Base-by-base conservation (phyloP, 2,888 invertebrate species). In the Lutraria lutraria region DNA sequence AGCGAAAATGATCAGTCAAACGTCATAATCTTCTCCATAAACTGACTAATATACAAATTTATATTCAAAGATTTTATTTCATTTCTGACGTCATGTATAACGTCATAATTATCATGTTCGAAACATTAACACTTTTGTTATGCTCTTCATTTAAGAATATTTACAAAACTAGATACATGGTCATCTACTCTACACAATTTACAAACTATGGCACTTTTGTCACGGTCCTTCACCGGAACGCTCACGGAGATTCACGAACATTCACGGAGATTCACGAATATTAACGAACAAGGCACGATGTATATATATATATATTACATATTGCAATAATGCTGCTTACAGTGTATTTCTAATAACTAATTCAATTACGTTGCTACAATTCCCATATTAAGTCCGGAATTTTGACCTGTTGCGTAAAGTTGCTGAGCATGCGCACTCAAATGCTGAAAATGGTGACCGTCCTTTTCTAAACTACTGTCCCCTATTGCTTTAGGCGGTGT, bases 381-480 rank as follows among this genome's bases (percentile, higher is more conserved):
- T 54, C 92, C 92, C 88, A 92, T 88, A 87, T 92, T 92, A 31
- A 92, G 89, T 85, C 90, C 90, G 10, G 91, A 56, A 85, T 86
- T 90, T 81, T 92, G 92, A 54, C 88, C 85, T 81, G 85, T 83
- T 54, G 88, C 89, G 81, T 92, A 92, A 53, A 92, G 34, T 83
- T 92, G 92, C 79, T 92, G 92, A 85, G 92, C 90, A 90, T 92
- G 92, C 88, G 92, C 84, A 86, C 72, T 85, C 34, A 91, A 76
- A 72, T 91, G 88, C 34, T 91, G 90, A 81, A 88, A 92, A 81
- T 92, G 91, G 25, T 76, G 76, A 85, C 90, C 90, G 0, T 90
- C 92, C 54, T 89, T 92, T 79, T 90, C 88, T 60, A 91, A 68
- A 29, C 86, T 76, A 29, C 86, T 76, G 53, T 91, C 88, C 15